Evolutionary conservation across 2,797 vertebrate genomes (phyloP), one percentile per base, ranked within the genome.

Genomic region (Dendrocincla tyrannina): DNA sequence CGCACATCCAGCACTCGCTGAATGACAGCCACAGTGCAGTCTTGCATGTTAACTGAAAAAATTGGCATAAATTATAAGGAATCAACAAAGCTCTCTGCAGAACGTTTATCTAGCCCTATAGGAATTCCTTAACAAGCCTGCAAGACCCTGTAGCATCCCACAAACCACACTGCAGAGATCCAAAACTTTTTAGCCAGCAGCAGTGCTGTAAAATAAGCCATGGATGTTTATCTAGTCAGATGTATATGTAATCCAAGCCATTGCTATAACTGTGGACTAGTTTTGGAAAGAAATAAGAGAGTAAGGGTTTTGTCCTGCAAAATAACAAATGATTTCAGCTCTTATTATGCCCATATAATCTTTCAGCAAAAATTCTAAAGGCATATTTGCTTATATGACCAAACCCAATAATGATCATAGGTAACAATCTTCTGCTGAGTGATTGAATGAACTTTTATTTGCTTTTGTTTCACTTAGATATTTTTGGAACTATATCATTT

Each of bases 51-150:
- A 91, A 42, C 2, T 10, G 79, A 81, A 89, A 85, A 85, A 73
- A 44, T 33, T 92, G 91, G 92, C 66, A 49, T 85, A 22, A 49
- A 76, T 60, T 47, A 60, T n/a, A 25, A 90, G 30, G 23, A 93
- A 87, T 94, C 79, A 85, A 66, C 37, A 76, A 88, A 94, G 37
- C 30, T 30, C 20, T 85, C 74, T 81, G 53, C 86, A 95, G 68
- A 92, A 84, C 88, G 88, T 89, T 95, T 96, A 91, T 91, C 28
- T 62, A 76, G 59, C 56, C 93, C 46, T 88, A 68, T 30, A 84
- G 96, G 94, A 96, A 94, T 94, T 85, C 59, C 16, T 4, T 91
- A 70, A 89, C 32, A 87, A 93, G 42, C 59, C 91, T 85, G 76
- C 56, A 84, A 83, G 85, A n/a, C 79, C 33, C 49, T 3, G 11